These are phyloP conservation scores for Priocnemis perturbator DNA, from an alignment of 2,888 invertebrate genomes.

Conservation along the genomic window DNA sequence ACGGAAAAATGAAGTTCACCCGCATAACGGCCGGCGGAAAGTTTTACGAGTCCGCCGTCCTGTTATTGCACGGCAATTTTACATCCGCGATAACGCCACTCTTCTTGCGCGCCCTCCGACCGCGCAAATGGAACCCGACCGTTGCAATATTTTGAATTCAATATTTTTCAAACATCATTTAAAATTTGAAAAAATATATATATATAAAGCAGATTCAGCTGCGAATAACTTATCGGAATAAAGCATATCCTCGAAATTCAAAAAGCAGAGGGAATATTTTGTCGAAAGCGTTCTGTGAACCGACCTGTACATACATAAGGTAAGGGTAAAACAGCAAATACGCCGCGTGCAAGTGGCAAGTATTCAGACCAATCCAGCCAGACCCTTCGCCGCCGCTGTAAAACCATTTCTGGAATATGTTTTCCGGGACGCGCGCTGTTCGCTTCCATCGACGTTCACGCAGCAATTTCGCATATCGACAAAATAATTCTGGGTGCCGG, in stretches of 20 bases:
- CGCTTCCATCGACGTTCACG: no score
- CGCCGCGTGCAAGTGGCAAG: neutral
- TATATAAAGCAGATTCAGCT: no score
- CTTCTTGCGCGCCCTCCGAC: neutral
- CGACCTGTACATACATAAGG: conserved; percentile 20
- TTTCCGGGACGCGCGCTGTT: no score
- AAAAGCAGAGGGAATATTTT: no score
- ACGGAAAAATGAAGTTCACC: conserved; percentile 40
- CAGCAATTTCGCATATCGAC: no score
- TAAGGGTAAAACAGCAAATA: neutral
- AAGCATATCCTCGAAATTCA: no score
- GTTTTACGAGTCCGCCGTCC: conserved; percentile 35
- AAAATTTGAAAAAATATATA: conserved; percentile 5
- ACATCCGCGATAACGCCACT: conserved; percentile 28
- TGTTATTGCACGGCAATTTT: conserved; percentile 34
- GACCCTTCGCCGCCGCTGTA: no score
- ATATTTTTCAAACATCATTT: conserved; percentile 44
- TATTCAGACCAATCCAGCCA: no score
- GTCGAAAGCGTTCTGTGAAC: no score
- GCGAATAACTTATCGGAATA: no score
- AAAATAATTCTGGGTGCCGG: no score
- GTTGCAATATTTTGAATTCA: conserved; percentile 38
- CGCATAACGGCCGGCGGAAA: conserved; percentile 16
- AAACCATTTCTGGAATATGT: no score
- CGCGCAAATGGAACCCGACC: conserved; percentile 15